Conservation (phyloP, 2,888 invertebrate species). For the Fragum fragum region DNA sequence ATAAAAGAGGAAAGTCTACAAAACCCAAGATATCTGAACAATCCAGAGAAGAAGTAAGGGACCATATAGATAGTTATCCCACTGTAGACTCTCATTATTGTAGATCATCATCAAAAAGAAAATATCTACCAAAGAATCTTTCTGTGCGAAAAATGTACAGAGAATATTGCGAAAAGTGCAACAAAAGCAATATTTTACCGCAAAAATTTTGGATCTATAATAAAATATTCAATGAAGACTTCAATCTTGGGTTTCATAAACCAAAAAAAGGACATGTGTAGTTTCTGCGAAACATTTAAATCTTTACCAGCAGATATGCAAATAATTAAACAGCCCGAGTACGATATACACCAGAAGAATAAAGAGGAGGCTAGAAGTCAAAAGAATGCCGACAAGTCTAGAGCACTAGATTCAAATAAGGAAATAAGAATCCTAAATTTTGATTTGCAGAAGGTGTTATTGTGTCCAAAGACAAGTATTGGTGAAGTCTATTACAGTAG, state of each 20-base stretch:
- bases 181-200: not conserved
- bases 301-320: not conserved
- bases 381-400: too few relatives aligned
- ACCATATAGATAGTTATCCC: too few relatives aligned
- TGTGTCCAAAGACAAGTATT: constrained; percentile 1
- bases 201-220: not conserved
- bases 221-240: constrained; percentile 2
- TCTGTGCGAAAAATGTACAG: too few relatives aligned
- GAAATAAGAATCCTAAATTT: too few relatives aligned
- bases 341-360: too few relatives aligned
- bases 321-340: too few relatives aligned
- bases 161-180: not conserved
- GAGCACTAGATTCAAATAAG: too few relatives aligned
- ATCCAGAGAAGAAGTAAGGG: too few relatives aligned
- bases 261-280: not conserved
- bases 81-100: too few relatives aligned
- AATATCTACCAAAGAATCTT: not conserved
- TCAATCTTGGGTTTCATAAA: constrained; percentile 9
- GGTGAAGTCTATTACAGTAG: not conserved
- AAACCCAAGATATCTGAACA: too few relatives aligned
- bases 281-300: constrained; percentile 14
- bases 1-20: too few relatives aligned
- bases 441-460: constrained; percentile 8
- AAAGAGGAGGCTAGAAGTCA: too few relatives aligned
- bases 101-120: constrained; percentile 13